Evolutionary conservation across 2,888 invertebrate species (phyloP).

Genomic region (Drosophila histrio): DNA sequence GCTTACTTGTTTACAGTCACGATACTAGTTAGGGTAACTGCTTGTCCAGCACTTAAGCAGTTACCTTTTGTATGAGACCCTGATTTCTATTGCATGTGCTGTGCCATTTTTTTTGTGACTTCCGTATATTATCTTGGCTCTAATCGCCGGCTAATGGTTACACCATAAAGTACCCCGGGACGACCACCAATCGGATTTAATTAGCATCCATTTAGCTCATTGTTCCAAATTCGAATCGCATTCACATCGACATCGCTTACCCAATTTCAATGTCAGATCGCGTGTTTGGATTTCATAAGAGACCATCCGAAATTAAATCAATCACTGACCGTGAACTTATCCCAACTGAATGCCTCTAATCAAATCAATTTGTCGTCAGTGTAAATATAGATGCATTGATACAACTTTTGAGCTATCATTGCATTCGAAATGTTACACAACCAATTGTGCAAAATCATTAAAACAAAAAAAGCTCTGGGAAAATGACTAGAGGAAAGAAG

Average conservation of each 20-base stretch:
- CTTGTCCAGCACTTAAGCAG: not conserved
- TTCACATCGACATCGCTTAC: constrained; percentile 59
- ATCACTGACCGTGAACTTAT: constrained; percentile 75
- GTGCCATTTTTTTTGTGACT: constrained; percentile 14
- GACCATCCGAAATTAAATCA: constrained; percentile 61
- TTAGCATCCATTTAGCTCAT: constrained; percentile 43
- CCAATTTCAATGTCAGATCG: constrained; percentile 71
- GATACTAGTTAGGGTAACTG: not conserved
- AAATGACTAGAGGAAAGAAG: not conserved
- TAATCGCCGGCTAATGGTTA: constrained; percentile 4
- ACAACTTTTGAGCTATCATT: constrained; percentile 3
- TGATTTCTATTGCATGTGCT: constrained; percentile 18
- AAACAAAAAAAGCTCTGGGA: not conserved
- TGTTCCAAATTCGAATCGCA: constrained; percentile 56
- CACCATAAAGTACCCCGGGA: constrained; percentile 3
- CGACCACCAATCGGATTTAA: constrained; percentile 9
- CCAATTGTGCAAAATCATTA: constrained; percentile 6
- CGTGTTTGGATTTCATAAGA: constrained; percentile 61
- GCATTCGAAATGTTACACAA: constrained; percentile 11
- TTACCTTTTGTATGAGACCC: too few species aligned
- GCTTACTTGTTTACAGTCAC: too few species aligned
- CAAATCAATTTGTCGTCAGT: constrained; percentile 1
- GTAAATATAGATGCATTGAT: constrained; percentile 6
- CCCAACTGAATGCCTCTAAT: constrained; percentile 1
- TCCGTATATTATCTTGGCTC: constrained; percentile 30